Conservation (phyloP, 2,113 vertebrate species). For the Marmota monax region DNA sequence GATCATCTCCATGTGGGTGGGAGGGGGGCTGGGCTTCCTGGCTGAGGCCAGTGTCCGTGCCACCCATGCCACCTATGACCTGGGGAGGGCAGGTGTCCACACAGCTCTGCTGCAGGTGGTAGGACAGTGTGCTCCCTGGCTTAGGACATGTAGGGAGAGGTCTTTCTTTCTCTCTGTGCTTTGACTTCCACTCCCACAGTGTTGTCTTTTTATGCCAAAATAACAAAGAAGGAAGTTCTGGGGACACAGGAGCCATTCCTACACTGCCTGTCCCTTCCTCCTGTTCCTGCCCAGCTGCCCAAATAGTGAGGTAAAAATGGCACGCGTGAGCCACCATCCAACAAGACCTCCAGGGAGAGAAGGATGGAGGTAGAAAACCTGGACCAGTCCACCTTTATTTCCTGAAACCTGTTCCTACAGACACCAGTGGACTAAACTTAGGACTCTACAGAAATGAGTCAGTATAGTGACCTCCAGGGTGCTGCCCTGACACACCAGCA, state of each 20-base stretch:
- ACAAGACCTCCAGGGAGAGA: not conserved
- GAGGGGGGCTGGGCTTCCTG: not conserved
- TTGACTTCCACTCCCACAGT: not conserved
- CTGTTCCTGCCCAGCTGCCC: not conserved
- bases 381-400: not conserved
- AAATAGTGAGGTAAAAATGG: not conserved
- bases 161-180: not conserved
- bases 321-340: not conserved
- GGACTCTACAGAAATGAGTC: no score
- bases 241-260: not conserved
- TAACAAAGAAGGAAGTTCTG: not conserved
- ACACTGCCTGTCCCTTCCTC: not conserved
- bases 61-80: not conserved
- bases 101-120: not conserved
- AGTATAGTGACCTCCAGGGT: accelerated
- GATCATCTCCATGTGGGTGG: no score
- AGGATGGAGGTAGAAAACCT: not conserved
- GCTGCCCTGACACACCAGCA: not conserved
- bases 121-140: not conserved
- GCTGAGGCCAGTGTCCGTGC: not conserved
- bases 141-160: not conserved
- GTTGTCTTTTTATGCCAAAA: not conserved
- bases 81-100: not conserved
- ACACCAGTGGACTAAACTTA: not conserved
- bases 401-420: not conserved